These are phyloP conservation scores for Drosophila repletoides DNA, from an alignment of 1,140 invertebrate genomes.

Conservation along the genomic window DNA sequence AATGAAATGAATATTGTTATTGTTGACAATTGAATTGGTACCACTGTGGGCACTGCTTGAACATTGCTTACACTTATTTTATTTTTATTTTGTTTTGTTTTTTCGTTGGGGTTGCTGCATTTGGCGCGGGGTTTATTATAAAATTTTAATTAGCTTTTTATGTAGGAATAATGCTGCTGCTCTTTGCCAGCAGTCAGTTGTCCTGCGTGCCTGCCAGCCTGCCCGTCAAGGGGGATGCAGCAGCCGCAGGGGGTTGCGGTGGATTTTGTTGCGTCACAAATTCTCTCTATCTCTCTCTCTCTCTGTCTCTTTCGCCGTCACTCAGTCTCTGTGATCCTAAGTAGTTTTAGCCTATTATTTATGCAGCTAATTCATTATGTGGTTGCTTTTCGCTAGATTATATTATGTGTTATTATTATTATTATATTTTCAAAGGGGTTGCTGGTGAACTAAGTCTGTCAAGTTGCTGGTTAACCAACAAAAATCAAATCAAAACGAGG, in stretches of 20 bases:
- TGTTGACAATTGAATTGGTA: not conserved
- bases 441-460: conserved; percentile 11
- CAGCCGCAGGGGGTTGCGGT: conserved; percentile 31
- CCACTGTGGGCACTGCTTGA: conserved; percentile 48
- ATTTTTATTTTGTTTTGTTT: conserved; percentile 33
- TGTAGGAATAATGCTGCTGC: conserved; percentile 73
- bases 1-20: not conserved
- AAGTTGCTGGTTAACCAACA: conserved; percentile 40
- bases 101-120: conserved; percentile 54
- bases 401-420: conserved; percentile 23
- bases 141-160: conserved; percentile 81
- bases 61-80: conserved; percentile 56
- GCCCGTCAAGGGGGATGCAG: conserved; percentile 36
- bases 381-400: conserved; percentile 39
- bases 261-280: not conserved
- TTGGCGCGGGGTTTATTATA: conserved; percentile 76
- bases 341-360: conserved; percentile 69
- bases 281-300: no score
- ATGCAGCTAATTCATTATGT: conserved; percentile 73
- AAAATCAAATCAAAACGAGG: conserved; percentile 47
- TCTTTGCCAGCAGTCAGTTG: conserved; percentile 36
- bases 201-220: no score
- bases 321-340: conserved; percentile 31
- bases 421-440: conserved; percentile 15
- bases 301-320: not conserved